Evolutionary conservation across 2,797 vertebrate species (phyloP).

Genomic region (Thalassophryne amazonica): DNA sequence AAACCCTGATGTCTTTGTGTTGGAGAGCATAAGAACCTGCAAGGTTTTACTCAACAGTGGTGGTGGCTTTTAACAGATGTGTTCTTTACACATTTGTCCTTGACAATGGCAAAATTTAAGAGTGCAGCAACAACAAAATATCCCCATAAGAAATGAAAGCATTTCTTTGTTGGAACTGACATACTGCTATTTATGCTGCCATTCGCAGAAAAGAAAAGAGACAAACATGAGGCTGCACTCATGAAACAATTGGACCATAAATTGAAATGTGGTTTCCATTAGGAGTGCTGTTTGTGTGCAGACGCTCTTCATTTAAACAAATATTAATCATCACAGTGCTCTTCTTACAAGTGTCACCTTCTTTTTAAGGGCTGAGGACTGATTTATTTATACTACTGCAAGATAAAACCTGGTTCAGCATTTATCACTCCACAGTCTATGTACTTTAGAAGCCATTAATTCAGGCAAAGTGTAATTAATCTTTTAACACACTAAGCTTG

Average conservation of each 20-base stretch:
- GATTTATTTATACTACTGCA: too few relatives aligned
- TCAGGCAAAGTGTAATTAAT: neutral
- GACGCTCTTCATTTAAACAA: constrained; percentile 37
- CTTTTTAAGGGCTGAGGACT: constrained; percentile 8
- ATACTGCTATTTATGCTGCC: constrained; percentile 29
- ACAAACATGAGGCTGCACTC: constrained; percentile 32
- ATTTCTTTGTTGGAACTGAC: constrained; percentile 37
- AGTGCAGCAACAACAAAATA: constrained; percentile 28
- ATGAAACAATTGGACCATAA: constrained; percentile 42
- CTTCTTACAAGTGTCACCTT: constrained; percentile 20
- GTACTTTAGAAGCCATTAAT: neutral
- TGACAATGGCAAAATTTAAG: constrained; percentile 31
- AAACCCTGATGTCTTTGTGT: constrained; percentile 25
- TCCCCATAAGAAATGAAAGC: constrained; percentile 24
- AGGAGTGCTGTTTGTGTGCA: constrained; percentile 23
- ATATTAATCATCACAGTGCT: constrained; percentile 27
- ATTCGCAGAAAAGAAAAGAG: constrained; percentile 43
- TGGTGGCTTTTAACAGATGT: constrained; percentile 28
- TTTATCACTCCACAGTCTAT: neutral
- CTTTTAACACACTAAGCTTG: neutral
- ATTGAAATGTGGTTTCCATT: constrained; percentile 62
- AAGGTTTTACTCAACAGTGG: constrained; percentile 19
- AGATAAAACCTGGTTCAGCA: too few relatives aligned
- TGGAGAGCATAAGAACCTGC: constrained; percentile 19
- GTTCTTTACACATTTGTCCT: constrained; percentile 29